Evolutionary conservation across 2,113 vertebrate genomes (phyloP), one percentile per base, ranked within the genome.

Genomic region (Salvelinus sp.): DNA sequence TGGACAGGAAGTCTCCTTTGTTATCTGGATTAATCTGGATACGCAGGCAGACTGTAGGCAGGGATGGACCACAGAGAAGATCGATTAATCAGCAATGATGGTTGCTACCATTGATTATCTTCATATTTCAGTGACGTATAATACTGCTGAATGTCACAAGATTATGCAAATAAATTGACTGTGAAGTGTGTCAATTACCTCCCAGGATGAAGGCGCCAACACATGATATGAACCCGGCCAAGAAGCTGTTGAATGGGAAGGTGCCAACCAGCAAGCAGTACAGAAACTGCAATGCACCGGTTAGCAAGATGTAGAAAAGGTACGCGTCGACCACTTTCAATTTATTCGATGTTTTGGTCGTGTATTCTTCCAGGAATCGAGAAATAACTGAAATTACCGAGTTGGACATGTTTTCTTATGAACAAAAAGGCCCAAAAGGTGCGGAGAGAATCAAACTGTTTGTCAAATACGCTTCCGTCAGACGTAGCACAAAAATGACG

Each of bases 11-110:
- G 22, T 99, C 97, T 2, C 92, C 88, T 86, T 99, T 99, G 92
- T 99, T 99, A 86, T 96, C 96, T 47, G 97, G 97, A 86, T 98
- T 99, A 87, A 98, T 97, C 93, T 99, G 98, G 92, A 99, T 99
- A 79, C 97, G 94, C 69, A 99, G 94, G 79, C 97, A 99, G 70
- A 98, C 97, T 99, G 79, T 57, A 14, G 68, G 70, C 58, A 77
- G 6, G 27, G 16, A 2, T 25, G 63, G 13, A 64, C 38, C 38
- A 44, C 9, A 44, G 9, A 44, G 38, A 44, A 44, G 9, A 44
- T 44, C 0, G 38, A 9, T 44, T 44, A 10, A 12, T 10, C 9
- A 44, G 38, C 9, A 44, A 44, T 9, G 10, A 44, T 44, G 9
- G 38, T 44, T 2, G 9, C 38, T 10, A 9, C 9, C 38, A 44